A percentile compares a stretch with the other conserved stretches of the same genome.
phyloP scores from a whole-genome alignment of 64 coral and sea anemone genomes.

The Actinia tenebrosa region DNA sequence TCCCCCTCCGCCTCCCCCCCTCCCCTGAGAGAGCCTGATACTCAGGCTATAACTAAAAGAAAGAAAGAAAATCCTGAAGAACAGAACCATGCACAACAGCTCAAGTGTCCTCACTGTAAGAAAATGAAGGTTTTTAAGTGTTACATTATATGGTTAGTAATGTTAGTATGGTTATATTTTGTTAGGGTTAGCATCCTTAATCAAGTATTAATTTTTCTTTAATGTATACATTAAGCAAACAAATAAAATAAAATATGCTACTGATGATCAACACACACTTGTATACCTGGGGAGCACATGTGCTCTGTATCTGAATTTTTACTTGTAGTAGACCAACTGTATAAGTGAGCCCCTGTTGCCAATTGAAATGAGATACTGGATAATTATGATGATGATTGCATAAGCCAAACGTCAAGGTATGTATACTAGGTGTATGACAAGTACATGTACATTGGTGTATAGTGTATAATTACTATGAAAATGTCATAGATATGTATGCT shows the following conservation, averaged over 20 bases:
- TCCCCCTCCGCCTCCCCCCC: no score
- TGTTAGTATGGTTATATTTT: background rate
- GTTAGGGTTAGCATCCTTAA: background rate
- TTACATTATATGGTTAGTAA: background rate
- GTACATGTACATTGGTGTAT: background rate
- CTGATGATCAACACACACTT: background rate
- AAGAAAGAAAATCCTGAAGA: no score
- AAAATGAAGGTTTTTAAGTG: background rate
- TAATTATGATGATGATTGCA: constrained; percentile 4
- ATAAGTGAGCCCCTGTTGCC: constrained; percentile 22
- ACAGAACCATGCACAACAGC: no score
- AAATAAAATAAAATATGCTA: background rate
- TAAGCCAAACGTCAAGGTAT: background rate
- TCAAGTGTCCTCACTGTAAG: background rate
- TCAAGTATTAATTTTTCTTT: background rate
- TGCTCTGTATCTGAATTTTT: background rate
- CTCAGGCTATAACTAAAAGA: no score
- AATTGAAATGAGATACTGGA: constrained; percentile 7
- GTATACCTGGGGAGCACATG: background rate
- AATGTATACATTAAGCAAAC: background rate
- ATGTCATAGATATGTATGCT: no score
- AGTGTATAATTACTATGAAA: no score
- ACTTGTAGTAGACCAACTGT: constrained; percentile 10
- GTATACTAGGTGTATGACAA: background rate
- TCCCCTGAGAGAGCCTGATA: no score